phyloP scores from a whole-genome alignment of 2,888 invertebrate species.

The Thelaira solivaga region DNA sequence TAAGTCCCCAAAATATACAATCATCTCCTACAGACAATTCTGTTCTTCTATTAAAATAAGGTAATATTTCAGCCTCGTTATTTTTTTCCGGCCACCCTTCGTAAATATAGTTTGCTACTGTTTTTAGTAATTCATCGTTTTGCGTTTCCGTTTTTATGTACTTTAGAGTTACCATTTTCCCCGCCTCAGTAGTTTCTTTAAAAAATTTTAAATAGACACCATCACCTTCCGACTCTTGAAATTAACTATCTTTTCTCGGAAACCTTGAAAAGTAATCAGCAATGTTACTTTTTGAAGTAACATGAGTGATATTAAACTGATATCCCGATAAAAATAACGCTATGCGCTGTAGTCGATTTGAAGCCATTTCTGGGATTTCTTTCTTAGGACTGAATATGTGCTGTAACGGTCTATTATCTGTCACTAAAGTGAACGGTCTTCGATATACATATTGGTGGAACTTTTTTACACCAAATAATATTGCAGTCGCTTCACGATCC shows the following conservation, averaged over 20 bases:
- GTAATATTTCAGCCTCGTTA: too few species aligned
- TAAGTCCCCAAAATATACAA: constrained; percentile 50
- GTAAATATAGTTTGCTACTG: too few species aligned
- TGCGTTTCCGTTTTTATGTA: too few species aligned
- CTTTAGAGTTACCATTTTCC: too few species aligned
- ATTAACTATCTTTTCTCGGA: too few species aligned
- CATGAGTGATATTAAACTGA: background rate
- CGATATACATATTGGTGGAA: background rate
- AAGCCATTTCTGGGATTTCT: background rate
- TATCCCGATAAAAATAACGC: background rate
- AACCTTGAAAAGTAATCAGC: too few species aligned
- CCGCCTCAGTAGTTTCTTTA: too few species aligned
- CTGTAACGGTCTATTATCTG: background rate
- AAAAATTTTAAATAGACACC: too few species aligned
- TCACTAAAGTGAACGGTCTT: background rate
- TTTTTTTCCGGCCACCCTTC: constrained; percentile 61
- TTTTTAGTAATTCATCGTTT: too few species aligned
- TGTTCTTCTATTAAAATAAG: constrained; percentile 31
- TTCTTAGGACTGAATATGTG: background rate
- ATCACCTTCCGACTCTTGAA: too few species aligned
- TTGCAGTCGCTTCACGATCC: background rate
- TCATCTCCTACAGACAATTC: too few species aligned
- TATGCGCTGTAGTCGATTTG: background rate
- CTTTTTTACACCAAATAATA: background rate
- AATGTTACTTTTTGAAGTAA: too few species aligned